Conservation (phyloP, 1,140 invertebrate species). For the Daktulosphaira vitifoliae region DNA sequence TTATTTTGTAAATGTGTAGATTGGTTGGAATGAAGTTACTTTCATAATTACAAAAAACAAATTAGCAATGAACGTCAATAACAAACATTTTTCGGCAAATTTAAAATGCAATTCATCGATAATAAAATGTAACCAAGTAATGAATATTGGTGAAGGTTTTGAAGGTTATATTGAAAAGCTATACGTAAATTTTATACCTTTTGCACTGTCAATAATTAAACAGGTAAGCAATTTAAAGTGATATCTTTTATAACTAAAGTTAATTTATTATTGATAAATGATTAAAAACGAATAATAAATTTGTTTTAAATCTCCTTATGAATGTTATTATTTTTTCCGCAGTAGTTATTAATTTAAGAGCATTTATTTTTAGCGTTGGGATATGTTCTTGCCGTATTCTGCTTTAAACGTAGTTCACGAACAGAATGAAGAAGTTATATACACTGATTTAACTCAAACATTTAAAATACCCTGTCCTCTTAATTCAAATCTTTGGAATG, state of each 20-base stretch:
- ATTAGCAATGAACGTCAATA: conserved; percentile 17
- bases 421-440: conserved; percentile 1
- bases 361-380: too few relatives aligned
- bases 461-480: conserved; percentile 6
- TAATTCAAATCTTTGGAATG: background rate
- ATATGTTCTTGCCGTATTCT: conserved; percentile 1
- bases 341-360: too few relatives aligned
- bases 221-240: too few relatives aligned
- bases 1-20: background rate
- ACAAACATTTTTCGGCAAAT: background rate
- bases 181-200: conserved; percentile 10
- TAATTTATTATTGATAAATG: too few relatives aligned
- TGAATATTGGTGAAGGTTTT: conserved; percentile 5
- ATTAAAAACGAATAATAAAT: too few relatives aligned
- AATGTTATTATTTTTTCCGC: too few relatives aligned
- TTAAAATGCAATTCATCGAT: background rate
- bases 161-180: conserved; percentile 15
- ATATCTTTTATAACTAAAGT: too few relatives aligned
- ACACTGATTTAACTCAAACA: background rate
- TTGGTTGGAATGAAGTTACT: conserved; percentile 19
- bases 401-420: background rate
- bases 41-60: background rate
- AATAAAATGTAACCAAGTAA: background rate
- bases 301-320: too few relatives aligned
- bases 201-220: conserved; percentile 4